Percentiles rank a stretch among this genome's conserved stretches.
Evolutionary conservation across 2,113 vertebrate species (phyloP).

Genomic region (Promerops cafer): DNA sequence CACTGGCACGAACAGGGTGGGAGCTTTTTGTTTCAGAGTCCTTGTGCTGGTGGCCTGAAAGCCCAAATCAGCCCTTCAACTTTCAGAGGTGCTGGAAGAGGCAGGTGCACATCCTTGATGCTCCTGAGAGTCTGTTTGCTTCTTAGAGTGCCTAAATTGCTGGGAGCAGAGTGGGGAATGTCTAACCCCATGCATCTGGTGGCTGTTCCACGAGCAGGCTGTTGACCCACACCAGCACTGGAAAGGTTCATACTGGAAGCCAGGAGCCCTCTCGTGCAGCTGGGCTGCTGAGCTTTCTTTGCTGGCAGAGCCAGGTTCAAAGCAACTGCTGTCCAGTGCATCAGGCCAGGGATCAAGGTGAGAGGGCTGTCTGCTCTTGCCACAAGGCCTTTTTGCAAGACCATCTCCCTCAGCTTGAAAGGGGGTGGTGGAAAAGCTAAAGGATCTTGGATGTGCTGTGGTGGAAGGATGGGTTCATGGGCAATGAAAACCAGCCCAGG

Average conservation of each 20-base stretch:
- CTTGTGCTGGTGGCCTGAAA: background rate
- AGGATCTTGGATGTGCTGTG: background rate
- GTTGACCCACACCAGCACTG: background rate
- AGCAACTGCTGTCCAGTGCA: background rate
- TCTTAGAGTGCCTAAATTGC: background rate
- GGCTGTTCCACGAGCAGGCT: background rate
- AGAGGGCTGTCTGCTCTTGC: background rate
- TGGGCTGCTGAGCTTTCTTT: background rate
- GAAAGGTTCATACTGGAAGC: background rate
- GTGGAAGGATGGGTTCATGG: background rate
- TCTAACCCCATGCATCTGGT: background rate
- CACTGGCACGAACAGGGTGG: background rate
- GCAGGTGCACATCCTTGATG: background rate
- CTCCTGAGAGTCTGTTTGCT: background rate
- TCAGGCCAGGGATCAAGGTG: no score
- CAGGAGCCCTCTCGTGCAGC: background rate
- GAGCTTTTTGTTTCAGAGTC: background rate
- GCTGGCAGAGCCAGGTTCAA: background rate
- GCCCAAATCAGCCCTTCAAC: background rate
- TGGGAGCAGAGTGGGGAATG: background rate
- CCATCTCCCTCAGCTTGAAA: background rate
- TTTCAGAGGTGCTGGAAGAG: background rate
- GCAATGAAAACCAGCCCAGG: background rate
- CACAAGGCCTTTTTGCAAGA: background rate
- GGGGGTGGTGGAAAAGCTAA: background rate